Conservation (phyloP, 2,797 vertebrate species). For the Peromyscus eremicus region DNA sequence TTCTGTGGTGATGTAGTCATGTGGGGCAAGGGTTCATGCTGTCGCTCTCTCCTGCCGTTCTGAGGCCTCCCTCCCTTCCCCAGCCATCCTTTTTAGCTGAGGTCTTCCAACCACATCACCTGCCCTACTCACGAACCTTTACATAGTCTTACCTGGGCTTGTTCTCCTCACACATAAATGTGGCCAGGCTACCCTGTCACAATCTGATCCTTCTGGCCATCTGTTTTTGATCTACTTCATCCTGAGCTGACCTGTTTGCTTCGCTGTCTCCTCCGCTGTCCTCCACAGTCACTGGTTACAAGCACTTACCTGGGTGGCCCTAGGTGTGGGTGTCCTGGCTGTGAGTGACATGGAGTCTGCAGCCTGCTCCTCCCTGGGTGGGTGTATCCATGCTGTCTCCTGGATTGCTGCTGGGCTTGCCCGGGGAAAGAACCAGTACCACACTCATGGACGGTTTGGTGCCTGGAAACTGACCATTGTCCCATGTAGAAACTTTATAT, state of each 20-base stretch:
- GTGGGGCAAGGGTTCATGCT: neutral
- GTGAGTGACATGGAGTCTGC: neutral
- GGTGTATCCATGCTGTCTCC: neutral
- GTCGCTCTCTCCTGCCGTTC: neutral
- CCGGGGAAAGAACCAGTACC: neutral
- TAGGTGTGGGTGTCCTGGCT: neutral
- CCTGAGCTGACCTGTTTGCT: neutral
- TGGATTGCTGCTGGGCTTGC: neutral
- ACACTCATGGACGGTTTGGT: neutral
- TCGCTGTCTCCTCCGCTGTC: neutral
- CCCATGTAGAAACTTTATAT: neutral
- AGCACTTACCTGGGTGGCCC: neutral
- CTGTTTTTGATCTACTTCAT: neutral
- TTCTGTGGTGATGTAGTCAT: neutral
- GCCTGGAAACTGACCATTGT: neutral
- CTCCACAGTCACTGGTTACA: neutral
- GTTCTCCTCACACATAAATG: neutral
- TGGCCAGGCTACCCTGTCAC: neutral
- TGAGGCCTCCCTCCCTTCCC: neutral
- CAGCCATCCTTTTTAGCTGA: neutral
- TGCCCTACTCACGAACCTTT: neutral
- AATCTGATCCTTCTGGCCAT: neutral
- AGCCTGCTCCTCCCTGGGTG: neutral
- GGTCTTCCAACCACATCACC: neutral
- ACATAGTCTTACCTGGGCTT: neutral